A percentile compares a stretch with the other conserved stretches of the same genome.
Conservation (phyloP, 2,113 vertebrate genomes). For the Strix aluco region DNA sequence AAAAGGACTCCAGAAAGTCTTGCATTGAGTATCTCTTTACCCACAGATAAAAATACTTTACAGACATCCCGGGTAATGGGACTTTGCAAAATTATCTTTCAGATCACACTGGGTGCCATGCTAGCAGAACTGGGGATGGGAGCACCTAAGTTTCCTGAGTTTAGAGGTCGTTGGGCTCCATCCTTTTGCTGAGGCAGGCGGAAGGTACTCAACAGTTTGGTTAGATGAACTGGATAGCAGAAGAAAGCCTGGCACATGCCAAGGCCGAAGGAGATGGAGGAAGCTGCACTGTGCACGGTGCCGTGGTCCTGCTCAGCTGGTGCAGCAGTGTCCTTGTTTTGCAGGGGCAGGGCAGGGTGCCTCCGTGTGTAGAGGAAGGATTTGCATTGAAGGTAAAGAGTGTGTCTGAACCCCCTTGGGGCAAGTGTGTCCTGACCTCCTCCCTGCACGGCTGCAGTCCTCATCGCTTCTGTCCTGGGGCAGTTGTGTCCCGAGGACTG, state of each 20-base stretch:
- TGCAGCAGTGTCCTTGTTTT: background rate
- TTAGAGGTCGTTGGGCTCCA: background rate
- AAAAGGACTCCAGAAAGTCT: background rate
- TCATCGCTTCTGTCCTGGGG: background rate
- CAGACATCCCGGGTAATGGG: background rate
- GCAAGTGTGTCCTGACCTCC: background rate
- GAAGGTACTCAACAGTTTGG: background rate
- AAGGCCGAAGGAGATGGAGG: background rate
- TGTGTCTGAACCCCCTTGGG: background rate
- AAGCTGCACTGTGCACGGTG: fast-evolving
- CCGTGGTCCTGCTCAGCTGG: background rate
- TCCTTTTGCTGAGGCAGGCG: background rate
- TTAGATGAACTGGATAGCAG: background rate
- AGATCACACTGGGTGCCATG: no score
- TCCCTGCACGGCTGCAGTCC: background rate
- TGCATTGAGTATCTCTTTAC: background rate
- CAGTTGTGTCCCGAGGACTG: background rate
- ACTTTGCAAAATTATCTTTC: background rate
- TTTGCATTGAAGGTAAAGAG: background rate
- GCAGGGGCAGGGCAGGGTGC: background rate
- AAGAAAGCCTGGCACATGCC: fast-evolving
- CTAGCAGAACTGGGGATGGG: background rate
- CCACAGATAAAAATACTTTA: background rate
- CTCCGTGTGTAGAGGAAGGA: background rate
- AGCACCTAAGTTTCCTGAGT: background rate